These are phyloP conservation scores for Ceramica pisi DNA, from an alignment of 2,888 invertebrate genomes.

Conservation along the genomic window DNA sequence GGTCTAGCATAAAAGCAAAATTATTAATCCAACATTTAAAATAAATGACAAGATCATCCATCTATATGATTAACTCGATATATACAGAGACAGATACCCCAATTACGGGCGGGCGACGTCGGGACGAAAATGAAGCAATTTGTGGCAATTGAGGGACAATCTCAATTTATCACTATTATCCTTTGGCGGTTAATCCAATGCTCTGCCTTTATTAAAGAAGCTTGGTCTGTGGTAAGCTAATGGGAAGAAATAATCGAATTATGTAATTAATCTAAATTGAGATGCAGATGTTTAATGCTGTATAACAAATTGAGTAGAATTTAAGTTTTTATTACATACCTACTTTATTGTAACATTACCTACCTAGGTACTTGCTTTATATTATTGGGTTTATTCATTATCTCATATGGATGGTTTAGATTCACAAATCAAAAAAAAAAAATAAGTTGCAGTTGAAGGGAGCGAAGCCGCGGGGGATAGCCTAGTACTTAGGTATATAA, in stretches of 20 bases:
- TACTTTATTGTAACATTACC: neutral
- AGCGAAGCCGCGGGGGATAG: too few species aligned
- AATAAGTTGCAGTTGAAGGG: too few species aligned
- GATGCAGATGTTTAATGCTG: constrained; percentile 5
- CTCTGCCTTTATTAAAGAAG: constrained; percentile 41
- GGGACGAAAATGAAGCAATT: constrained; percentile 84
- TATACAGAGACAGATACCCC: constrained; percentile 65
- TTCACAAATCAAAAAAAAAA: too few species aligned
- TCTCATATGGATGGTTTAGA: too few species aligned
- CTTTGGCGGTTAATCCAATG: constrained; percentile 61
- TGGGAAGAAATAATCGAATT: constrained; percentile 50
- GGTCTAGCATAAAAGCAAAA: constrained; percentile 14
- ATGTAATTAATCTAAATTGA: constrained; percentile 45
- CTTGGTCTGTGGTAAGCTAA: constrained; percentile 41
- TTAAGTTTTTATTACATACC: neutral
- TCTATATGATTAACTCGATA: constrained; percentile 50
- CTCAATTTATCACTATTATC: constrained; percentile 77
- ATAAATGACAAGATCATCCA: constrained; percentile 58
- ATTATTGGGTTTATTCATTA: too few species aligned
- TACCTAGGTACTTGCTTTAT: neutral
- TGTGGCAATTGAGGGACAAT: constrained; percentile 82
- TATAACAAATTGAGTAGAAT: constrained; percentile 12
- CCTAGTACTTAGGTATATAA: too few species aligned
- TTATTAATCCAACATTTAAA: constrained; percentile 44
- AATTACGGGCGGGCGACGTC: constrained; percentile 74